phyloP scores from a whole-genome alignment of 2,888 invertebrate genomes.

The Dyspetes luteomarginatus region DNA sequence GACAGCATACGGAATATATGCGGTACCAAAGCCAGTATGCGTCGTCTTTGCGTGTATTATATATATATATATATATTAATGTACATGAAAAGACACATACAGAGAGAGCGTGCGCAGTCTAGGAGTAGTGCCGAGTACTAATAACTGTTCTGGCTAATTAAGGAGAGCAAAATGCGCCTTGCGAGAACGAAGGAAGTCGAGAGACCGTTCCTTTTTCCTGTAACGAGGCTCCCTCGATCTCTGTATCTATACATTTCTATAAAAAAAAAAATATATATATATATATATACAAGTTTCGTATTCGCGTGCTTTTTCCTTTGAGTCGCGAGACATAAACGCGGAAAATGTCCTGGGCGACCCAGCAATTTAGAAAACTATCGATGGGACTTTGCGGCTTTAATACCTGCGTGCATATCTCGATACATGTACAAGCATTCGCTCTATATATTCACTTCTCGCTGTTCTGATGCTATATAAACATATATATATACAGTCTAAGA shows the following conservation, averaged over 20 bases:
- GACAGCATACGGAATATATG: slow-evolving; percentile 61
- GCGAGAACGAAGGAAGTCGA: slow-evolving; percentile 62
- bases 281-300: slow-evolving; percentile 39
- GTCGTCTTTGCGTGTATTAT: background rate
- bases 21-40: background rate
- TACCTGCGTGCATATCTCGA: slow-evolving; percentile 21
- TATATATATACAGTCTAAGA: slow-evolving; percentile 61
- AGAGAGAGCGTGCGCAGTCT: background rate
- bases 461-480: background rate
- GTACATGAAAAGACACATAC: slow-evolving; percentile 12
- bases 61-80: slow-evolving; percentile 5
- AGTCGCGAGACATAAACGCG: slow-evolving; percentile 9
- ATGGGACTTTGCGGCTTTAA: slow-evolving; percentile 68
- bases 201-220: slow-evolving; percentile 28
- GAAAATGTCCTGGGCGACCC: slow-evolving; percentile 55
- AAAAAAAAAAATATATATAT: slow-evolving; percentile 28
- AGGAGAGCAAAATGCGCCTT: slow-evolving; percentile 67
- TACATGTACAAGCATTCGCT: background rate
- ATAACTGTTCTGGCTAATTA: slow-evolving; percentile 73
- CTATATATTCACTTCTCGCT: background rate
- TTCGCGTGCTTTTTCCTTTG: slow-evolving; percentile 49
- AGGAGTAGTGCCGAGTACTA: slow-evolving; percentile 60
- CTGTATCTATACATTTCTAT: slow-evolving; percentile 5
- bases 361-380: slow-evolving; percentile 74
- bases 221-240: background rate